These are phyloP conservation scores for Smutsia temminckii DNA, from an alignment of 2,797 vertebrate species.

Conservation along the genomic window DNA sequence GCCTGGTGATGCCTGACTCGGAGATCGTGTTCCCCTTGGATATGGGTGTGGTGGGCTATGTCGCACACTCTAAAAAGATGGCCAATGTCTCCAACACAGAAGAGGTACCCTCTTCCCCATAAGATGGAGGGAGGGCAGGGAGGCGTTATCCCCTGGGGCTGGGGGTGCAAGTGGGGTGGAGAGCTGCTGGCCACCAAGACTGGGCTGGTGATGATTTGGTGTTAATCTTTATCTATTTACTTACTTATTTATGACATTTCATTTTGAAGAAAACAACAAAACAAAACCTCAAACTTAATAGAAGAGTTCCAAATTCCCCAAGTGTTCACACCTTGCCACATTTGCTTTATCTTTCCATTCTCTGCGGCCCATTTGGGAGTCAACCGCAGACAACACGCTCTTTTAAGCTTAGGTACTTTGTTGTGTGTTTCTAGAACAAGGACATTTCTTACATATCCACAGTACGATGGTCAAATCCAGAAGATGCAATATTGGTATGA, in stretches of 20 bases:
- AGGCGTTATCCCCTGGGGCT: not conserved
- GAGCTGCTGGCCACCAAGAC: not conserved
- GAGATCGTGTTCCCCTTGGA: constrained; percentile 95
- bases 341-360: not conserved
- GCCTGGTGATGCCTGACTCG: constrained; percentile 90
- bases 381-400: not conserved
- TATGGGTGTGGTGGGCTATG: constrained; percentile 90
- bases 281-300: not conserved
- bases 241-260: not conserved
- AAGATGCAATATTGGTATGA: not conserved
- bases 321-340: not conserved
- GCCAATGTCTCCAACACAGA: constrained; percentile 86
- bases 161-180: not conserved
- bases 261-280: not conserved
- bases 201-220: not conserved
- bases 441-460: not conserved
- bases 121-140: not conserved
- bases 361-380: not conserved
- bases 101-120: constrained; percentile 83
- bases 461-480: not conserved
- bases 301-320: not conserved
- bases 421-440: constrained; percentile 3
- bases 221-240: not conserved
- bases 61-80: constrained; percentile 91
- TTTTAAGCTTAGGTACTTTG: not conserved